Evolutionary conservation across 2,113 vertebrate species (phyloP), one percentile per base, ranked within the genome.

Genomic region (Daboia siamensis): DNA sequence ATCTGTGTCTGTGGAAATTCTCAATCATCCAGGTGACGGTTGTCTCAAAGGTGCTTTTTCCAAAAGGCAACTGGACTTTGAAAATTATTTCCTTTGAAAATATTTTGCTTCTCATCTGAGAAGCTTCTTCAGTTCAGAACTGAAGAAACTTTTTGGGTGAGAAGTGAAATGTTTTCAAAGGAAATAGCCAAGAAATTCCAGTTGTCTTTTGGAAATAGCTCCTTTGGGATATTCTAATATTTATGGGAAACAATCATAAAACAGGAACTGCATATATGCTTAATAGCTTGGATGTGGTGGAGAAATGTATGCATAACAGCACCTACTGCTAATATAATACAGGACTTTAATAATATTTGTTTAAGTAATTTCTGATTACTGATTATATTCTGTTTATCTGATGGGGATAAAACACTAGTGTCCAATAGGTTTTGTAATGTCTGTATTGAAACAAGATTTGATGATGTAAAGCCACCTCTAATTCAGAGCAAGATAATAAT

Each of bases 401-500:
- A 92, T 1, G 4, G 88, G 87, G 74, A 52, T 0, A 0, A 91
- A 51, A 9, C 3, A 8, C 5, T 90, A 5, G 56, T 92, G 9
- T 24, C n/a, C 7, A 88, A 54, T 84, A 33, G 46, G 74, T 57
- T 93, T 93, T 90, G 48, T 86, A n/a, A 93, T 12, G 0, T 33
- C 46, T 93, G n/a, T 33, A 0, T 91, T 24, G 90, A 74, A 94
- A 88, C 15, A 24, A 61, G 69, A 89, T 86, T 57, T 93, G 9
- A 91, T 94, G 89, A n/a, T 44, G 85, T 55, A 92, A 87, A 94
- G n/a, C 39, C 90, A 33, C 0, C n/a, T 87, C 88, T 94, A 94
- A 94, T 93, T 69, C n/a, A 91, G 39, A 52, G 94, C 59, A 88
- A 6, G 33, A 93, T 44, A 56, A 94, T 95, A 64, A 94, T 54